Percentiles rank a stretch among this genome's conserved stretches.
Conservation (phyloP, 2,797 vertebrate genomes). For the Anas capensis region DNA sequence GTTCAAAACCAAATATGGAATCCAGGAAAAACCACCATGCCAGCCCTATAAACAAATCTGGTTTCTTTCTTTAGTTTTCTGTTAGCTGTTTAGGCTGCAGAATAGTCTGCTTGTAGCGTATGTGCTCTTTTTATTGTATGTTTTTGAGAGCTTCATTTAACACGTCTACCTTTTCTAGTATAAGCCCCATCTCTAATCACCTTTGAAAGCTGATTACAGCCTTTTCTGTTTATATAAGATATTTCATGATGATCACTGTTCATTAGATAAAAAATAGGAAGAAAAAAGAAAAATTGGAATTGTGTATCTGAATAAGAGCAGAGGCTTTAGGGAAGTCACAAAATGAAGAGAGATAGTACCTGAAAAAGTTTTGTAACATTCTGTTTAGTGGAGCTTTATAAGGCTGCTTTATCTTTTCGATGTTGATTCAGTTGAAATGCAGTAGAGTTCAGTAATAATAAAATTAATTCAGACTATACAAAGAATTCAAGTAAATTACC, state of each 20-base stretch:
- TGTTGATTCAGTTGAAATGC: constrained; percentile 7
- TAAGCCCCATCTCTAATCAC: neutral
- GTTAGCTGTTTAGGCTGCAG: neutral
- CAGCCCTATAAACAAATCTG: neutral
- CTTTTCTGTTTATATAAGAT: neutral
- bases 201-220: neutral
- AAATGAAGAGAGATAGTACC: neutral
- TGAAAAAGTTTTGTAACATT: neutral
- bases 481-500: constrained; percentile 6
- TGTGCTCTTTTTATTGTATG: neutral
- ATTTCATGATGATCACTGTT: neutral
- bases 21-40: fast-evolving
- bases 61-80: neutral
- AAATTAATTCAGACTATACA: neutral
- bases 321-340: neutral
- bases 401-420: neutral
- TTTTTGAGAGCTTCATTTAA: neutral
- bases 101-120: neutral
- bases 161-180: neutral
- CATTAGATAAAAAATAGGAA: neutral
- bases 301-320: neutral
- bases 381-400: constrained; percentile 12
- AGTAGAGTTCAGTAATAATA: neutral
- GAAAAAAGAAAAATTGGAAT: neutral
- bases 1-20: neutral